Conservation (phyloP, 2,113 vertebrate species). For the Circaetus cinerascens region DNA sequence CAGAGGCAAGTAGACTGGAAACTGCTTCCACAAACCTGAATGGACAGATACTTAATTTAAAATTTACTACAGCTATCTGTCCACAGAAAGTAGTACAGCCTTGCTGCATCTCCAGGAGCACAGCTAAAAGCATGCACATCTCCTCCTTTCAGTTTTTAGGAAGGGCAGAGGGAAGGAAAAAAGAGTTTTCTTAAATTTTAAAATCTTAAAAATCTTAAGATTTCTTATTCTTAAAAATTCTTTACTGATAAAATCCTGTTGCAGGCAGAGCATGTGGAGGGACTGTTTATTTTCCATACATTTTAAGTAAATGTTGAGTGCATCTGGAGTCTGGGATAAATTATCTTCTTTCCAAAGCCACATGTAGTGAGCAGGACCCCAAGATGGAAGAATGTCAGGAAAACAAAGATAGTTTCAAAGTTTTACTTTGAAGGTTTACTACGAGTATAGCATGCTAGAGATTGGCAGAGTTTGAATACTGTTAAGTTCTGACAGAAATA, state of each 20-base stretch:
- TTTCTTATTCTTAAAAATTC: background rate
- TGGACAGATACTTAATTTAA: background rate
- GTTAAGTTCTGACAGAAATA: background rate
- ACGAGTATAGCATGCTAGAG: background rate
- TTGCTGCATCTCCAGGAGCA: background rate
- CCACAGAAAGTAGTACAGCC: background rate
- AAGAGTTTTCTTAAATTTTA: background rate
- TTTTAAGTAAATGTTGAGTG: background rate
- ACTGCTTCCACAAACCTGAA: background rate
- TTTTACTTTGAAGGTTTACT: background rate
- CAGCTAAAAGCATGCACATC: background rate
- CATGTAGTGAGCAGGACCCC: background rate
- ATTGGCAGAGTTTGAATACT: background rate
- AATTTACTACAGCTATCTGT: background rate
- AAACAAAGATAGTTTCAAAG: background rate
- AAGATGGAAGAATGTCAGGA: background rate
- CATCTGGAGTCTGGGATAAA: background rate
- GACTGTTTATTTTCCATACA: background rate
- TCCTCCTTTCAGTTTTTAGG: background rate
- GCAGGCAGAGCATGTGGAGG: background rate
- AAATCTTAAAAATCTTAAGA: background rate
- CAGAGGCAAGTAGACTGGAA: background rate
- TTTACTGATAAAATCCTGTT: background rate
- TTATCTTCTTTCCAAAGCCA: background rate
- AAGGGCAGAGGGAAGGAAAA: background rate